Evolutionary conservation across 1,140 invertebrate species (phyloP).

Genomic region (Caerostris extrusa): DNA sequence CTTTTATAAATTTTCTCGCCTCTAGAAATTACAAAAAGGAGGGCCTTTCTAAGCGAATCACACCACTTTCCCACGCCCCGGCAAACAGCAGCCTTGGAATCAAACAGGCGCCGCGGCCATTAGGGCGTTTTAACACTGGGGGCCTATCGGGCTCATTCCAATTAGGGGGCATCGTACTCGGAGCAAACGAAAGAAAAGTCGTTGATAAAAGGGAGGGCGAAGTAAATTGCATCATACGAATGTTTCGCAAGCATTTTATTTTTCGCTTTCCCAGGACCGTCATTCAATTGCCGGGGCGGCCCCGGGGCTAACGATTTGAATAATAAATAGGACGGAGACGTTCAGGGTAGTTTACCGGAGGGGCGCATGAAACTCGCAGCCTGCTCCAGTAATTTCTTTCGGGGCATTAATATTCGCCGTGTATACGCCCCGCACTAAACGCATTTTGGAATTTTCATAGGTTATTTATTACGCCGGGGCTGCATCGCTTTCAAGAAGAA

Average conservation of each 20-base stretch:
- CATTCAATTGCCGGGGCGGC: constrained; percentile 53
- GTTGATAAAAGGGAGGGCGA: neutral
- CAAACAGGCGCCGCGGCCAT: constrained; percentile 64
- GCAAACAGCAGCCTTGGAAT: neutral
- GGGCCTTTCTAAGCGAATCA: neutral
- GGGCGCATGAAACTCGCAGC: constrained; percentile 10
- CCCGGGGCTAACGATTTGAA: constrained; percentile 57
- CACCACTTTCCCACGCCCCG: constrained; percentile 9
- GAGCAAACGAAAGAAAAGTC: constrained; percentile 35
- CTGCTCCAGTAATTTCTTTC: constrained; percentile 24
- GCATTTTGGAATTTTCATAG: constrained; percentile 33
- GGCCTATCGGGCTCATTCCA: constrained; percentile 65
- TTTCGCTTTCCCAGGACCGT: constrained; percentile 15
- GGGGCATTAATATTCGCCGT: constrained; percentile 35
- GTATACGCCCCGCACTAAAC: constrained; percentile 32
- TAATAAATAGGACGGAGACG: constrained; percentile 48
- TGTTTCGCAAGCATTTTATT: constrained; percentile 51
- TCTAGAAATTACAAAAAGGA: neutral
- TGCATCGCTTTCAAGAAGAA: neutral
- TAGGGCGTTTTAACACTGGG: constrained; percentile 68
- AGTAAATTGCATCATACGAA: constrained; percentile 71
- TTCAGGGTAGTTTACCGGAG: constrained; percentile 36
- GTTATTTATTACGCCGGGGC: constrained; percentile 10
- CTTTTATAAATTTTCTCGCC: neutral
- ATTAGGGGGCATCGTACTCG: constrained; percentile 52